Evolutionary conservation across 2,797 vertebrate genomes (phyloP), one percentile per base, ranked within the genome.

Genomic region (Myotis pilosus): DNA sequence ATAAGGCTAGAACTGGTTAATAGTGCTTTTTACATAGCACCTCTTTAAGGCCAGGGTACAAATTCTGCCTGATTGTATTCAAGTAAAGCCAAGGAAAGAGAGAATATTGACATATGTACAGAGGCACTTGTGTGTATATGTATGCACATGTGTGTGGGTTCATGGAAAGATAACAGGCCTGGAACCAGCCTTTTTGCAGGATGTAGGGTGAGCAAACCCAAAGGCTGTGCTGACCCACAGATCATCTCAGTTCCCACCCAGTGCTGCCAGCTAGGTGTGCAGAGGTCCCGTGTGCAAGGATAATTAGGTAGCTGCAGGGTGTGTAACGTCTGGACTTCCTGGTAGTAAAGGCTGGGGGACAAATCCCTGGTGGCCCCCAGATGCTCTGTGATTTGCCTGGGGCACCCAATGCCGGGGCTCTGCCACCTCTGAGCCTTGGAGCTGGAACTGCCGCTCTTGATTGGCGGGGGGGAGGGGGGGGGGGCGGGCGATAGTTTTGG

Each of bases 61-160:
- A 87, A 93, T 15, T 13, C 12, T 94, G 55, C 38, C n/a, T 91
- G 68, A 66, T 1, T 66, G 85, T 57, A 86, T 36, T 91, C 30
- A 47, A 75, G 55, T 79, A 44, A 82, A 88, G 74, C 5, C 11
- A 72, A 79, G 9, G 1, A 83, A 5, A 19, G 44, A 75, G 25
- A 88, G 30, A 30, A 87, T 60, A 33, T 4, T 71, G 2, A 78
- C 0, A 75, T 16, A 47, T 23, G 41, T 13, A 81, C 25, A 72
- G 0, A 51, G 6, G 1, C 16, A 86, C 0, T 5, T 17, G 9
- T 33, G 8, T 41, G 9, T 38, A 49, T 10, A 5, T 3, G 1
- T 86, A n/a, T 15, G 25, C 17, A 38, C 11, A 1, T 49, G 23
- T 75, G 33, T 12, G 6, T 3, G 10, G 6, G 10, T 15, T 1